A percentile compares a stretch with the other conserved stretches of the same genome.
Evolutionary conservation across 1,140 invertebrate genomes (phyloP).

Genomic region (Olivierus martensii): DNA sequence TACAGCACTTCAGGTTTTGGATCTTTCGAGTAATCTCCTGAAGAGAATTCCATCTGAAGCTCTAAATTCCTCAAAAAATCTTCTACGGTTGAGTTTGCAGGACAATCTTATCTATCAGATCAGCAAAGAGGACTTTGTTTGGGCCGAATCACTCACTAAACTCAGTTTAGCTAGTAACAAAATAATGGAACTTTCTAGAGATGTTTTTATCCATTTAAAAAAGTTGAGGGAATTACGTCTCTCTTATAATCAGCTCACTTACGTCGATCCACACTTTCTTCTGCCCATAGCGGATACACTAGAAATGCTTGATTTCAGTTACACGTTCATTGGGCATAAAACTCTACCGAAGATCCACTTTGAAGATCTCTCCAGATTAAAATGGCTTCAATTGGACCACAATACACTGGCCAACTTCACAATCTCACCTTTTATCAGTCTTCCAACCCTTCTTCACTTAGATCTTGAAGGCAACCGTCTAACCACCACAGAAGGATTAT

Average conservation of each 20-base stretch:
- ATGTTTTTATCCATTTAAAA: conserved; percentile 51
- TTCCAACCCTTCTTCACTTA: conserved; percentile 62
- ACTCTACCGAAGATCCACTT: conserved; percentile 2
- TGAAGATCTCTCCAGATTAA: conserved; percentile 45
- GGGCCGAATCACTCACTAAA: conserved; percentile 65
- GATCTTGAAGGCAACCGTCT: conserved; percentile 64
- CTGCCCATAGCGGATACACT: conserved; percentile 43
- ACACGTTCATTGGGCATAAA: conserved; percentile 37
- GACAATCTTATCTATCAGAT: conserved; percentile 70
- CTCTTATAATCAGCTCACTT: conserved; percentile 70
- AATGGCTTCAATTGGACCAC: conserved; percentile 75
- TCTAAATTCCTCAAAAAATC: conserved; percentile 47
- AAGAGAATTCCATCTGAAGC: conserved; percentile 49
- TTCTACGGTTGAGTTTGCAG: conserved; percentile 70
- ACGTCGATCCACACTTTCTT: conserved; percentile 60
- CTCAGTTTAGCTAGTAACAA: conserved; percentile 70
- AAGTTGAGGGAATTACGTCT: conserved; percentile 69
- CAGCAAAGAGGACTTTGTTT: conserved; percentile 53
- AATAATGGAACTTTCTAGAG: conserved; percentile 52
- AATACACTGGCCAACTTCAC: conserved; percentile 63
- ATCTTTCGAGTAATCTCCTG: conserved; percentile 63
- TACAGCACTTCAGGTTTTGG: conserved; percentile 50
- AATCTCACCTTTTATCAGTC: conserved; percentile 40
- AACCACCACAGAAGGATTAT: conserved; percentile 39
- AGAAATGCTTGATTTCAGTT: conserved; percentile 68